A percentile compares a stretch with the other conserved stretches of the same genome.
Conservation (phyloP, 2,797 vertebrate species). For the Gallinago nigripennis region DNA sequence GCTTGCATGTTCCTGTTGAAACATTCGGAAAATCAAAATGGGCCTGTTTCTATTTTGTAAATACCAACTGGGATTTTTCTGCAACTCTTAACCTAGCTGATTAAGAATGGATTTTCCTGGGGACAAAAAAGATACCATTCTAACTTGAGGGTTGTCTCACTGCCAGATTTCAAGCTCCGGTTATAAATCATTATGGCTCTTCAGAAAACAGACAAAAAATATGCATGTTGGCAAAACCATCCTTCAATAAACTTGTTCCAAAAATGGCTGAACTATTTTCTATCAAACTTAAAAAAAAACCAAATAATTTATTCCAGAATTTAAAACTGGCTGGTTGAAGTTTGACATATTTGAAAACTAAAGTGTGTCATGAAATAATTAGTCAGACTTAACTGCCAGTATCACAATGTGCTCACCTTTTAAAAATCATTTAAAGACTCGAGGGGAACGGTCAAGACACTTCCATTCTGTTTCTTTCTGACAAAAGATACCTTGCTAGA, state of each 20-base stretch:
- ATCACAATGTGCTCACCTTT: background rate
- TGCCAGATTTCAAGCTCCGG: constrained; percentile 11
- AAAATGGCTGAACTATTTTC: constrained; percentile 35
- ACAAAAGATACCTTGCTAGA: background rate
- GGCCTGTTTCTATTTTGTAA: background rate
- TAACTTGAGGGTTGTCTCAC: background rate
- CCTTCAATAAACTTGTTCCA: background rate
- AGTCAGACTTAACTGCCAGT: background rate
- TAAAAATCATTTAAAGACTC: background rate
- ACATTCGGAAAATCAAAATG: background rate
- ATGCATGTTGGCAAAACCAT: background rate
- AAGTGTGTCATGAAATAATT: background rate
- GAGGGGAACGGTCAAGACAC: background rate
- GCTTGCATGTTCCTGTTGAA: background rate
- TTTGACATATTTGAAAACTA: background rate
- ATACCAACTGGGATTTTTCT: background rate
- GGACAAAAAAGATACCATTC: background rate
- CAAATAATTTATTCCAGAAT: background rate
- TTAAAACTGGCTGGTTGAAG: background rate
- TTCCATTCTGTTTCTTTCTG: background rate
- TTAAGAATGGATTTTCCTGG: background rate
- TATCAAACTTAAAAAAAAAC: background rate
- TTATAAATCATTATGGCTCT: background rate
- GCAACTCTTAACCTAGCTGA: background rate
- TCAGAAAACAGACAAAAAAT: constrained; percentile 29